phyloP scores from a whole-genome alignment of 1,140 invertebrate species.

The Pogonus chalceus region DNA sequence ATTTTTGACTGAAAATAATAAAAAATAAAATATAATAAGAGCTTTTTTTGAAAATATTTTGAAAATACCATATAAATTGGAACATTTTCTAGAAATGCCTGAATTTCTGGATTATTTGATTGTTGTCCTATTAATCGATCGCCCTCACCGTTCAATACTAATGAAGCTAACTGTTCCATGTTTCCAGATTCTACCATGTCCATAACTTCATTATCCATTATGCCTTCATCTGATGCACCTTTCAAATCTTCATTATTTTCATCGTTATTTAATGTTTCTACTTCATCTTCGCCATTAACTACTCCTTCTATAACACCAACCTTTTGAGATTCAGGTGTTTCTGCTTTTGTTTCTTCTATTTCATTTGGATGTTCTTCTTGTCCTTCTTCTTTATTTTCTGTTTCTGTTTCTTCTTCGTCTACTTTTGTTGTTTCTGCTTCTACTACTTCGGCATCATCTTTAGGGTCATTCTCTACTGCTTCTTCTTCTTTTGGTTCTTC shows the following conservation, averaged over 20 bases:
- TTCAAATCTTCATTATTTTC: conserved; percentile 17
- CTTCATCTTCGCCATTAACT: conserved; percentile 51
- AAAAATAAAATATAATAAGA: neutral
- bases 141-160: conserved; percentile 80
- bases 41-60: conserved; percentile 10
- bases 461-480: conserved; percentile 23
- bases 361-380: conserved; percentile 8
- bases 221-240: conserved; percentile 5
- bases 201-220: conserved; percentile 44
- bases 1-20: conserved; percentile 68
- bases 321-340: conserved; percentile 28
- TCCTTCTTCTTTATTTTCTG: conserved; percentile 10
- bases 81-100: conserved; percentile 82
- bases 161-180: conserved; percentile 79
- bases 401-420: conserved; percentile 10
- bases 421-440: conserved; percentile 23
- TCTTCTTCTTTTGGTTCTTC: conserved; percentile 25
- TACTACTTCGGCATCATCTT: conserved; percentile 22
- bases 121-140: conserved; percentile 61
- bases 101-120: conserved; percentile 69
- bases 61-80: conserved; percentile 74
- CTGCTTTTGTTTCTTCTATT: conserved; percentile 14
- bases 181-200: conserved; percentile 62
- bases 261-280: conserved; percentile 43
- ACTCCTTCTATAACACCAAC: conserved; percentile 48